Evolutionary conservation across 2,888 invertebrate genomes (phyloP).

Genomic region (Abrostola triplasia): DNA sequence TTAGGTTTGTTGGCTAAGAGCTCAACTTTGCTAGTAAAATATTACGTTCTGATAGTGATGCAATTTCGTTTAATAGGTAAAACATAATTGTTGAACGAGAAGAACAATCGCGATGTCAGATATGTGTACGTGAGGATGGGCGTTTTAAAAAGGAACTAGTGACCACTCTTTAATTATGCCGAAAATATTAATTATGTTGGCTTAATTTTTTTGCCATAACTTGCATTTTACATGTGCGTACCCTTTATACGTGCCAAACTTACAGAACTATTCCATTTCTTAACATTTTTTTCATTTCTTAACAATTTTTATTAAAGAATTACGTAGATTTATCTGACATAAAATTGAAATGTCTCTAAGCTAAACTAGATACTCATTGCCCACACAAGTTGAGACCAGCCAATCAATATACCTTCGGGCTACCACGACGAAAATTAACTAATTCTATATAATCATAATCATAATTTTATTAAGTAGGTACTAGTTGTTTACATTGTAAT

Average conservation of each 20-base stretch:
- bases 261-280: too few species aligned
- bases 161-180: too few species aligned
- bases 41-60: neutral
- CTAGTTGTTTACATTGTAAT: conserved; percentile 60
- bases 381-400: neutral
- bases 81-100: neutral
- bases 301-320: too few species aligned
- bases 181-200: too few species aligned
- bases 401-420: neutral
- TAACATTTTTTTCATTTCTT: too few species aligned
- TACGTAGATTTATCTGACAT: too few species aligned
- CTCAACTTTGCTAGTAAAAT: neutral
- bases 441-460: conserved; percentile 1
- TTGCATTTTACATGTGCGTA: too few species aligned
- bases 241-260: too few species aligned
- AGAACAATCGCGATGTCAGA: too few species aligned
- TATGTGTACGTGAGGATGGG: too few species aligned
- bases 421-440: neutral
- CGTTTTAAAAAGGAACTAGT: too few species aligned
- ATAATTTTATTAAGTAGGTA: conserved; percentile 8
- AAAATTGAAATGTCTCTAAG: neutral
- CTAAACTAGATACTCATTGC: neutral
- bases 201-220: too few species aligned
- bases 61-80: neutral
- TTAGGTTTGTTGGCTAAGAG: neutral